phyloP scores from a whole-genome alignment of 2,797 vertebrate genomes.

The Eutrigla gurnardus region DNA sequence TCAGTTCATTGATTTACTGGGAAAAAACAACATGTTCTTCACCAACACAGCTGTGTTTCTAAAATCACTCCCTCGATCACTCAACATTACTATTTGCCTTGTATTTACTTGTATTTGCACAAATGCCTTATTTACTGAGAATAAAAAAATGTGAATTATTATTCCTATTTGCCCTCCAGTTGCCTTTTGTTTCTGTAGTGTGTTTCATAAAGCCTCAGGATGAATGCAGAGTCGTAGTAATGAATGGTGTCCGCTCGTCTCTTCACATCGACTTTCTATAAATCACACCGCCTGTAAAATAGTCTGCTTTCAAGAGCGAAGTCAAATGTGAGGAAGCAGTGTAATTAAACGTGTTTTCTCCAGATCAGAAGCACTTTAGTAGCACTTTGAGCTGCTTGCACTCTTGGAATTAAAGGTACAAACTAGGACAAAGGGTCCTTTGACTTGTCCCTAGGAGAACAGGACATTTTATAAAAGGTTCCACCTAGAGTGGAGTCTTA shows the following conservation, averaged over 20 bases:
- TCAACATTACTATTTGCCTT: not conserved
- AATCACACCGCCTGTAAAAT: not conserved
- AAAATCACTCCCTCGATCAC: not conserved
- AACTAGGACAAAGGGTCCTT: not conserved
- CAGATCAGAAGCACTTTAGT: not conserved
- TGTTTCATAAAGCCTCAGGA: not conserved
- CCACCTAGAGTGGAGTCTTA: too few relatives aligned
- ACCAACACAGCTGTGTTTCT: not conserved
- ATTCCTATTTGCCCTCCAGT: not conserved
- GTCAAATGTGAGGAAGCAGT: too few relatives aligned
- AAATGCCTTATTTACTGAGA: not conserved
- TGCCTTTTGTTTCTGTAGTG: not conserved
- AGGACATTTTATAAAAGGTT: too few relatives aligned
- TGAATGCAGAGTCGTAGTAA: not conserved
- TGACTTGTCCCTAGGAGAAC: not conserved
- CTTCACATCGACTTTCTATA: not conserved
- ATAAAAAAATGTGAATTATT: not conserved
- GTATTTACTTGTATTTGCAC: not conserved
- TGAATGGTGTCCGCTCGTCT: not conserved
- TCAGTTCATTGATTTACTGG: not conserved
- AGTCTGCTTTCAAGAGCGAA: too few relatives aligned
- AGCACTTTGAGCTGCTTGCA: not conserved
- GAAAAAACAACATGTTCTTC: slow-evolving; percentile 3
- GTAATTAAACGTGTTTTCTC: too few relatives aligned
- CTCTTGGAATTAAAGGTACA: not conserved